A percentile compares a stretch with the other conserved stretches of the same genome.
Evolutionary conservation across 2,888 invertebrate species (phyloP).

Genomic region (Idaea biselata): DNA sequence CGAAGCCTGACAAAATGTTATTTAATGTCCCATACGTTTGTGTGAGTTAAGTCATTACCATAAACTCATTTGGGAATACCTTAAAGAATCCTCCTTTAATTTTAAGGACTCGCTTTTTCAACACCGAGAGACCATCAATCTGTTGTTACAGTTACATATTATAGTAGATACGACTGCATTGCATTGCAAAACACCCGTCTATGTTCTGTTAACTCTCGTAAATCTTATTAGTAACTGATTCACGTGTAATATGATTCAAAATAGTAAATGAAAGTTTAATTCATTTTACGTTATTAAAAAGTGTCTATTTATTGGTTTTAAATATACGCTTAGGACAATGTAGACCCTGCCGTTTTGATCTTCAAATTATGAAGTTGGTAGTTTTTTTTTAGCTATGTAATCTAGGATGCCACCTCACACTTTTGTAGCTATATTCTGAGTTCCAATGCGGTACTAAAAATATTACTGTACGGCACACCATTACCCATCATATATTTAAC

Average conservation of each 20-base stretch:
- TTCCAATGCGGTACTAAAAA: too few relatives aligned
- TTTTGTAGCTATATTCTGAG: too few relatives aligned
- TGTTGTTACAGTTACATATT: slow-evolving; percentile 51
- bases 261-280: not conserved
- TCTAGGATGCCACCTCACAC: too few relatives aligned
- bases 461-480: too few relatives aligned
- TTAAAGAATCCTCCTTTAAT: slow-evolving; percentile 62
- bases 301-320: not conserved
- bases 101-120: slow-evolving; percentile 72
- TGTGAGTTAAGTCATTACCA: slow-evolving; percentile 65
- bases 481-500: not conserved
- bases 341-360: too few relatives aligned
- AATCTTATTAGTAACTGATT: not conserved
- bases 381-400: too few relatives aligned
- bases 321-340: too few relatives aligned
- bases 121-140: slow-evolving; percentile 68
- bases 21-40: slow-evolving; percentile 64
- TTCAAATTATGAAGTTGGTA: too few relatives aligned
- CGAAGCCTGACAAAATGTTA: slow-evolving; percentile 73
- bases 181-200: not conserved
- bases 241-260: not conserved
- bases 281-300: not conserved
- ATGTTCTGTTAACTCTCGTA: not conserved
- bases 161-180: not conserved
- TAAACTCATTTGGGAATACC: slow-evolving; percentile 68